These are phyloP conservation scores for Colletes latitarsis DNA, from an alignment of 1,140 invertebrate genomes.

Conservation along the genomic window DNA sequence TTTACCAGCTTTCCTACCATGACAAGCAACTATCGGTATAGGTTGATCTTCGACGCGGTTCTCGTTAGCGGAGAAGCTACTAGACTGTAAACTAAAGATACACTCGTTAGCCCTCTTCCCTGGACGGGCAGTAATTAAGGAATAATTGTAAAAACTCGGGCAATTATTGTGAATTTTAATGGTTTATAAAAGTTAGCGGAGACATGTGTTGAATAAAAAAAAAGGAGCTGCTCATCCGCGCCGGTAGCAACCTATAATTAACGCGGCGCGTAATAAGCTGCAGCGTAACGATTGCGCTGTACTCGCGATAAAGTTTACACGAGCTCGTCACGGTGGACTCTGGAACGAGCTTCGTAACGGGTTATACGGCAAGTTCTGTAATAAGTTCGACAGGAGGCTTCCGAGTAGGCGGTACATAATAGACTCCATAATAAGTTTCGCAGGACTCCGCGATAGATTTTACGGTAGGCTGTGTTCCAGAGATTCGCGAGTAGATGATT, in stretches of 20 bases:
- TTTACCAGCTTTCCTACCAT: too few species aligned
- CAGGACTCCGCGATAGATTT: background rate
- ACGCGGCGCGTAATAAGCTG: background rate
- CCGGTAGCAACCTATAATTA: background rate
- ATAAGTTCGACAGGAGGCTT: background rate
- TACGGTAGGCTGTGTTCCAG: background rate
- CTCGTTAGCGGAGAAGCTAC: too few species aligned
- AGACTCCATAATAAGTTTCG: background rate
- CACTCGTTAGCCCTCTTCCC: too few species aligned
- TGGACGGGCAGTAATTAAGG: too few species aligned
- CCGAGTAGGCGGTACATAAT: background rate
- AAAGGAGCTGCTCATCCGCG: too few species aligned
- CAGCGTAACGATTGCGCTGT: background rate
- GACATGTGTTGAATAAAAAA: too few species aligned
- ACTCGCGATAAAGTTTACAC: slow-evolving; percentile 16
- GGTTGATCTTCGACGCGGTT: too few species aligned
- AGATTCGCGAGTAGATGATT: background rate
- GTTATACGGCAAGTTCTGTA: background rate
- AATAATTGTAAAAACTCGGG: too few species aligned
- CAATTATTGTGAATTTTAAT: too few species aligned
- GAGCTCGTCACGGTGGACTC: background rate
- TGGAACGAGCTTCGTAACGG: slow-evolving; percentile 12
- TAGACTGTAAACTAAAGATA: too few species aligned
- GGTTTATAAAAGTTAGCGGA: too few species aligned
- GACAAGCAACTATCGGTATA: too few species aligned